Base-by-base conservation (phyloP, 2,888 invertebrate genomes). In the Drosophila kuntzei region DNA sequence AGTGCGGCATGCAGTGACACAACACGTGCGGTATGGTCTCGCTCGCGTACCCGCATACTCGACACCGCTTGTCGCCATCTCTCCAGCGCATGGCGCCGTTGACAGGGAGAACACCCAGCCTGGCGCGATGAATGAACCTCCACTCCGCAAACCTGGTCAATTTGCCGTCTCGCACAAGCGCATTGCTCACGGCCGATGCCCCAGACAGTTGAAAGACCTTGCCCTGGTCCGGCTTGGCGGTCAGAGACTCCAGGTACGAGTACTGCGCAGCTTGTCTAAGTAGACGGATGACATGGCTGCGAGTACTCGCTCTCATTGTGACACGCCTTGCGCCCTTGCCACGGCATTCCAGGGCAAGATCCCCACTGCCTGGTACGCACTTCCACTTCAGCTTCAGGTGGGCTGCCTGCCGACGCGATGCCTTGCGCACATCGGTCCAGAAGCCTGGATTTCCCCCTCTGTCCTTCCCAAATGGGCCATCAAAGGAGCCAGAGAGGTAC, bases 181-280 rank as follows among this genome's bases (percentile, higher is more conserved):
- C 22, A 9, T 44, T 44, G 14, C 44, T 44, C 3, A 14, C 44
- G 3, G 44, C 44, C 44, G 44, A 44, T 7, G n/a, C 25, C 8
- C 44, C 44, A 7, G 22, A 22, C 3, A 44, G 25, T 9, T 44
- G 44, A 7, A 44, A 44, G 4, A 44, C 44, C 44, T 44, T 44
- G 3, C 44, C 44, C 44, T 44, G 44, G 44, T 44, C 44, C 14
- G 44, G 44, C 44, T 44, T 44, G 44, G 25, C 44, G 8, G 44
- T 44, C 22, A 44, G 8, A 14, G 25, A 2, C 14, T 44, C 44
- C 7, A 44, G 14, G 9, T 44, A 44, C 3, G 3, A 8, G 25
- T 8, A 44, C n/a, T 44, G 44, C 25, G 44, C 44, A 25, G 44
- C 44, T 8, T 44, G 44, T 22, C 44, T n/a, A 3, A 44, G 44